Conservation (phyloP, 2,888 invertebrate species). For the Brachyopa scutellaris region DNA sequence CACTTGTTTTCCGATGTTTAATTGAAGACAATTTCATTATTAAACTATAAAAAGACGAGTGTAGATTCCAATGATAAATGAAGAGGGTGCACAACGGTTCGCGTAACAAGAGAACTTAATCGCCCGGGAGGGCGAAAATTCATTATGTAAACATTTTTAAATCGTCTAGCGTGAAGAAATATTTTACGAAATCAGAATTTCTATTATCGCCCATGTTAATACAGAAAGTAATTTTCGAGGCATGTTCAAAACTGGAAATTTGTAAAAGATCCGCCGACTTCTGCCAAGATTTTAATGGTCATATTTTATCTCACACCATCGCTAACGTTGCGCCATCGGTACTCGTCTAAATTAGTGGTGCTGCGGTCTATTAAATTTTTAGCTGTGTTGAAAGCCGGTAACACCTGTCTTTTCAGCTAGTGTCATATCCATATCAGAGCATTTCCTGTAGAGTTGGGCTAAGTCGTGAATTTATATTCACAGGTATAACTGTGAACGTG, state of each 20-base stretch:
- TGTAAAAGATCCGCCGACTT: not conserved
- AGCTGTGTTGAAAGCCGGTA: too few species aligned
- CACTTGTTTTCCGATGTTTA: constrained; percentile 71
- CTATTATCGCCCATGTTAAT: constrained; percentile 25
- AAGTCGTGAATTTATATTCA: too few species aligned
- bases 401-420: too few species aligned
- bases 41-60: constrained; percentile 52
- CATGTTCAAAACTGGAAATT: constrained; percentile 12
- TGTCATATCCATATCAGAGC: too few species aligned
- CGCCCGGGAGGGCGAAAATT: constrained; percentile 62
- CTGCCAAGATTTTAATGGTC: too few species aligned
- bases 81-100: constrained; percentile 58
- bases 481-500: too few species aligned
- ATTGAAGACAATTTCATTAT: constrained; percentile 73
- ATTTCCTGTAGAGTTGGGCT: too few species aligned
- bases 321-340: too few species aligned
- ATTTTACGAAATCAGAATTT: constrained; percentile 2
- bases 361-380: too few species aligned
- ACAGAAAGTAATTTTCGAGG: constrained; percentile 22
- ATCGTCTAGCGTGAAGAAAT: constrained; percentile 31
- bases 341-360: too few species aligned
- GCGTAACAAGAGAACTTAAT: constrained; percentile 66
- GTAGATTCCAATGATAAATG: constrained; percentile 61
- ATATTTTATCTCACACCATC: too few species aligned
- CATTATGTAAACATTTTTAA: constrained; percentile 49